These are phyloP conservation scores for Phyllostomus discolor DNA, from an alignment of 2,113 vertebrate genomes.

Conservation along the genomic window DNA sequence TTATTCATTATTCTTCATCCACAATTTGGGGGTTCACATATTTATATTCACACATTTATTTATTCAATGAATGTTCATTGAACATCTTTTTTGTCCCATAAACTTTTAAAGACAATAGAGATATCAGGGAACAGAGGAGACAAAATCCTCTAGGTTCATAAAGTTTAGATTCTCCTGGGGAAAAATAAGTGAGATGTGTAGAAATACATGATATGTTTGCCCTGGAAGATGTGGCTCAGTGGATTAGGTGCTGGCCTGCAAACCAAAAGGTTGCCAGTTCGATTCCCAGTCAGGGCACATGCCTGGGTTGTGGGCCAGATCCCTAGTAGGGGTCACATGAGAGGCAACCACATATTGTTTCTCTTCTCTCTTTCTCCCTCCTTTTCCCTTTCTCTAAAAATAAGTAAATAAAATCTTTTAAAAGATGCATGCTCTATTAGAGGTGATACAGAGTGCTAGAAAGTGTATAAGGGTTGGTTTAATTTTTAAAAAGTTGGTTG, in stretches of 20 bases:
- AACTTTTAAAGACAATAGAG: neutral
- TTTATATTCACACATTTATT: neutral
- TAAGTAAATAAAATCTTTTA: neutral
- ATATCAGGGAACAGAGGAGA: neutral
- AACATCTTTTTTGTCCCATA: neutral
- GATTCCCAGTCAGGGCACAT: too few species aligned
- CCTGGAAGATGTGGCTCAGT: too few species aligned
- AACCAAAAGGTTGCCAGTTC: too few species aligned
- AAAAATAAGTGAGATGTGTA: neutral
- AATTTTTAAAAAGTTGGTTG: neutral
- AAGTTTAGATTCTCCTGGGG: neutral
- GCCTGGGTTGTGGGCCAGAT: too few species aligned
- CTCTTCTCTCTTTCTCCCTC: too few species aligned
- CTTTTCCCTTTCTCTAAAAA: too few species aligned
- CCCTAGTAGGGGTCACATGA: too few species aligned
- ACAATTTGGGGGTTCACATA: neutral
- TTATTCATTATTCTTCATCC: neutral
- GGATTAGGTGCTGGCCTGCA: too few species aligned
- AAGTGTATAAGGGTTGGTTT: neutral
- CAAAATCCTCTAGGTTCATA: neutral
- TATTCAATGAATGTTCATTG: neutral
- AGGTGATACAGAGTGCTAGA: neutral
- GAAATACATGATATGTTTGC: neutral
- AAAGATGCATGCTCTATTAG: neutral
- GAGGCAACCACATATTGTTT: too few species aligned